Percentiles rank a stretch among this genome's conserved stretches.
Evolutionary conservation across 2,113 vertebrate genomes (phyloP).

Genomic region (Plestiodon gilberti): DNA sequence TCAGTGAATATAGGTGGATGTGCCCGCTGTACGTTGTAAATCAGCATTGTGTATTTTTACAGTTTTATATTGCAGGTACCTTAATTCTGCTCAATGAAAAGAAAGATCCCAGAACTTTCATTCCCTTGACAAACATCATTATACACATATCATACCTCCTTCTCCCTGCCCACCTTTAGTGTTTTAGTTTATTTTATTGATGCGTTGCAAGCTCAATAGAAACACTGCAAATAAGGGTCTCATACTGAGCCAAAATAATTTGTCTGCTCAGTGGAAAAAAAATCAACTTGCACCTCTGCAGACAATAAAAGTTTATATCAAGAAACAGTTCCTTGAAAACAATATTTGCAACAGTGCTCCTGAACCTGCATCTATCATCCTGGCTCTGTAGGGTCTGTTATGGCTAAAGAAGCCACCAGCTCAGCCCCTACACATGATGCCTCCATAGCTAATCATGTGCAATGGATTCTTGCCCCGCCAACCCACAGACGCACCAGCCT

Average conservation of each 20-base stretch:
- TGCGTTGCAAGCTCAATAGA: background rate
- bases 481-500: too few species aligned
- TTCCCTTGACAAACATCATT: constrained; percentile 9
- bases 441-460: too few species aligned
- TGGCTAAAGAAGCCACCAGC: too few species aligned
- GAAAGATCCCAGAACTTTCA: background rate
- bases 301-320: background rate
- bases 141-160: constrained; percentile 7
- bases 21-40: constrained; percentile 1
- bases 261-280: background rate
- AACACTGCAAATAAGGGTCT: background rate
- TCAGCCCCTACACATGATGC: too few species aligned
- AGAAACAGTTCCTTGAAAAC: background rate
- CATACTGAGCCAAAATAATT: background rate
- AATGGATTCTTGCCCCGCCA: too few species aligned
- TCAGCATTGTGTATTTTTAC: background rate
- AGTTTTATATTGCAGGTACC: constrained; percentile 7
- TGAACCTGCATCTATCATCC: too few species aligned
- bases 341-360: background rate
- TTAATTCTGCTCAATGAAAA: background rate
- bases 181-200: background rate
- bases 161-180: background rate
- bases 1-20: background rate
- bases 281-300: background rate
- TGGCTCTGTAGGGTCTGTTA: too few species aligned